Evolutionary conservation across 2,113 vertebrate genomes (phyloP), one percentile per base, ranked within the genome.

Genomic region (Nanger granti): DNA sequence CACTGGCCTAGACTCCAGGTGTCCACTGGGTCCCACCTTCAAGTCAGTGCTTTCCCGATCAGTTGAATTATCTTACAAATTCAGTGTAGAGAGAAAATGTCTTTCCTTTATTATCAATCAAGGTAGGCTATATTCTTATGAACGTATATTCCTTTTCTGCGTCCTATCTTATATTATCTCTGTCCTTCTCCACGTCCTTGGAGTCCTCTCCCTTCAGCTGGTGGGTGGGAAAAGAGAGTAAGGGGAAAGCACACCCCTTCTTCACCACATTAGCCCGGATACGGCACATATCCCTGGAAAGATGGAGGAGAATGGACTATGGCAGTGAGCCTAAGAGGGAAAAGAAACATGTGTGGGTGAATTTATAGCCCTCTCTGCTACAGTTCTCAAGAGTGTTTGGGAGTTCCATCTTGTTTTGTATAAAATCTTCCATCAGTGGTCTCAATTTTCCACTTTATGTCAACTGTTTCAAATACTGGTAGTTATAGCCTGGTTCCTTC

Each of bases 391-490:
- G 62, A 69, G 13, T 66, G 44, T 83, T 80, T 69, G 69, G 14
- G 80, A 64, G 49, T 91, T 95, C 44, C 89, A 86, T 79, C 90
- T 93, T 60, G 54, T 34, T 93, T 29, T 69, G n/a, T 60, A 66
- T 95, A 89, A 90, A 29, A 91, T 44, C 44, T 90, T 90, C 41
- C 44, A 60, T 44, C 89, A 73, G 29, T 26, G 34, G 11, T 57
- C 66, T 97, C 52, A 20, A 15, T 83, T 87, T 91, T 94, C 83
- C 20, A 28, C 47, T 82, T 82, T 83, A 31, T 0, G 28, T 24
- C 37, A 83, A 34, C 69, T 73, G 7, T 47, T 24, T 73, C 59
- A 22, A 62, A 79, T 7, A 9, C n/a, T 62, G 57, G 26, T 66
- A 86, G 41, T 62, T 69, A 31, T 22, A 34, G 2, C 29, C 47